A percentile compares a stretch with the other conserved stretches of the same genome.
These are phyloP conservation scores for Parnassius mnemosyne DNA, from an alignment of 2,888 invertebrate species.

Conservation along the genomic window DNA sequence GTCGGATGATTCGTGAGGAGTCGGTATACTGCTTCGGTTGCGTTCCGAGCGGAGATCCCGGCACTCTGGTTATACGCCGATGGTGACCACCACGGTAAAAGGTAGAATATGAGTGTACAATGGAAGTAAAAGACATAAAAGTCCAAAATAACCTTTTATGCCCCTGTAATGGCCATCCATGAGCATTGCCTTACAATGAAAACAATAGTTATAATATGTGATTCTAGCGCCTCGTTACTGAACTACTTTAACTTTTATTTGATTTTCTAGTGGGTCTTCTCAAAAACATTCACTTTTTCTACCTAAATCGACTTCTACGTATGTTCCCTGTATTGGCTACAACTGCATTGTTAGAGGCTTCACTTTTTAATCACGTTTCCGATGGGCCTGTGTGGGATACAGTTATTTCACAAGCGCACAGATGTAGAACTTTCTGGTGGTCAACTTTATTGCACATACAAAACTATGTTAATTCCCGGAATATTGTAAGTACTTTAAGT, in stretches of 20 bases:
- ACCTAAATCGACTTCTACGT: conserved; percentile 57
- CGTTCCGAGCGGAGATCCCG: no score
- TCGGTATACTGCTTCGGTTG: no score
- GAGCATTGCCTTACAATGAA: no score
- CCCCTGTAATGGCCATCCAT: no score
- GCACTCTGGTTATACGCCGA: no score
- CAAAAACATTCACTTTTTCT: conserved; percentile 57
- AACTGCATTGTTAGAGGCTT: conserved; percentile 50
- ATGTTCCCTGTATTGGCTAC: conserved; percentile 58
- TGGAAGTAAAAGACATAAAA: no score
- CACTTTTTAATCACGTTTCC: conserved; percentile 46
- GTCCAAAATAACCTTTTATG: no score
- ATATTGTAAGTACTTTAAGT: conserved; percentile 26
- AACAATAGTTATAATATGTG: no score
- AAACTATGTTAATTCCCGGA: conserved; percentile 35
- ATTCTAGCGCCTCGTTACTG: no score
- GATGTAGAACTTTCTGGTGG: conserved; percentile 45
- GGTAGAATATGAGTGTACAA: no score
- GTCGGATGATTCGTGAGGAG: no score
- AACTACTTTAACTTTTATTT: not conserved
- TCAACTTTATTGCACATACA: conserved; percentile 42
- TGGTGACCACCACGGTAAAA: no score
- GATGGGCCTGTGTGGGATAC: conserved; percentile 56
- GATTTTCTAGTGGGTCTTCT: conserved; percentile 50
- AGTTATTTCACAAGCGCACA: conserved; percentile 35